Conservation (phyloP, 2,113 vertebrate species). For the Sardina pilchardus region DNA sequence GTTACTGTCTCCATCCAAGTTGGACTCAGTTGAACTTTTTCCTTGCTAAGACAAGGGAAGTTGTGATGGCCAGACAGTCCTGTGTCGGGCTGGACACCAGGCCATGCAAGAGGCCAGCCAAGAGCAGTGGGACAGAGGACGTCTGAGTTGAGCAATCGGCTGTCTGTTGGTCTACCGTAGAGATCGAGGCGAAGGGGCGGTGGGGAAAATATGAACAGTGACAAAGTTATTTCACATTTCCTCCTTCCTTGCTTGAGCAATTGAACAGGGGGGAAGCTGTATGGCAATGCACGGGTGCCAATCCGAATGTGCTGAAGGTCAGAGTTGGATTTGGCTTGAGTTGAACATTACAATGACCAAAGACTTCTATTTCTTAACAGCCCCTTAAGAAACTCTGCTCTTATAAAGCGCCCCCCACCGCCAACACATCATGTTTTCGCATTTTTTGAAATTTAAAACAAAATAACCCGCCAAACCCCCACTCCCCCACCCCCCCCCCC, state of each 20-base stretch:
- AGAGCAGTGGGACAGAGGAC: not conserved
- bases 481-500: not conserved
- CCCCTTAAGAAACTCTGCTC: not conserved
- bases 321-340: not conserved
- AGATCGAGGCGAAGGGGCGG: not conserved
- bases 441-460: not conserved
- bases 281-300: not conserved
- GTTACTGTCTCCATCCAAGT: not conserved
- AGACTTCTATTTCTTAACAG: not conserved
- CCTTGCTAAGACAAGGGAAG: not conserved
- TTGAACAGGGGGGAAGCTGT: not conserved
- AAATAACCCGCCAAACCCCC: not conserved
- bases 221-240: slow-evolving; percentile 3
- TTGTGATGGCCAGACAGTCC: not conserved
- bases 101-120: not conserved
- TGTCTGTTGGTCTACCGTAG: not conserved
- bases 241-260: not conserved
- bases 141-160: not conserved
- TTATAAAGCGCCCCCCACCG: not conserved
- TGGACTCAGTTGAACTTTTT: not conserved
- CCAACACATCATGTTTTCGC: not conserved
- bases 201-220: not conserved
- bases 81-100: not conserved
- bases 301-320: not conserved
- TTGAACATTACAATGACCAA: not conserved